Evolutionary conservation across 2,113 vertebrate genomes (phyloP), one percentile per base, ranked within the genome.

Genomic region (Pomatostomus ruficeps): DNA sequence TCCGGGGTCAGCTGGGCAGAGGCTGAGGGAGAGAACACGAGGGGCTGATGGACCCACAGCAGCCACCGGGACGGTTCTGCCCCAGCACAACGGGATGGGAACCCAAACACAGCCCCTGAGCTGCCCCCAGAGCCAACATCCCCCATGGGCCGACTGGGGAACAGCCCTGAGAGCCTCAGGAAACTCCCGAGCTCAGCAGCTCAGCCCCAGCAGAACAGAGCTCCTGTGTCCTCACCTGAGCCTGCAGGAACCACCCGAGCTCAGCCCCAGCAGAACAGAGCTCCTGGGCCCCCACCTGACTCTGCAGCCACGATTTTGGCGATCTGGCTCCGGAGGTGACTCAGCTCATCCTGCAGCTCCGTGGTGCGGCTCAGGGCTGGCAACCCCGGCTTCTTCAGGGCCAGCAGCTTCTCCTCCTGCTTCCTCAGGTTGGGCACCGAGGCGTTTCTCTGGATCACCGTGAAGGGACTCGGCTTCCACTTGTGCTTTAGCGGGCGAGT

Each of bases 371-470:
- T 99, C 92, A 99, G 95, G 3, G 99, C 99, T 6, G 99, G 99
- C 93, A 99, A 96, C 1, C 98, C 99, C 2, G 99, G 99, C 83
- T 99, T 99, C 97, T 98, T 99, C 76, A 99, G 95, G 78, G 98
- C 99, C 46, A 99, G 98, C 94, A 99, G 97, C 89, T 99, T 98
- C 92, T 99, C 99, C 77, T 99, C 99, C 33, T 99, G 99, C 38
- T 98, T 98, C 59, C 99, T 98, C 89, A 99, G 98, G 97, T 99
- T 99, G 91, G 99, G 99, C 82, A 99, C 99, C 0, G 99, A 99
- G 22, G 99, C 99, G 77, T 99, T 99, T 42, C 99, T 98, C 85
- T 99, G 99, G 85, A 99, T 99, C 35, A 99, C 98, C 2, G 99
- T 98, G 96, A 99, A 98, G 48, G 99, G 99, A 23, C 99, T 99